Evolutionary conservation across 1,140 invertebrate genomes (phyloP), one percentile per base, ranked within the genome.

Genomic region (Hylaeus anthracinus): DNA sequence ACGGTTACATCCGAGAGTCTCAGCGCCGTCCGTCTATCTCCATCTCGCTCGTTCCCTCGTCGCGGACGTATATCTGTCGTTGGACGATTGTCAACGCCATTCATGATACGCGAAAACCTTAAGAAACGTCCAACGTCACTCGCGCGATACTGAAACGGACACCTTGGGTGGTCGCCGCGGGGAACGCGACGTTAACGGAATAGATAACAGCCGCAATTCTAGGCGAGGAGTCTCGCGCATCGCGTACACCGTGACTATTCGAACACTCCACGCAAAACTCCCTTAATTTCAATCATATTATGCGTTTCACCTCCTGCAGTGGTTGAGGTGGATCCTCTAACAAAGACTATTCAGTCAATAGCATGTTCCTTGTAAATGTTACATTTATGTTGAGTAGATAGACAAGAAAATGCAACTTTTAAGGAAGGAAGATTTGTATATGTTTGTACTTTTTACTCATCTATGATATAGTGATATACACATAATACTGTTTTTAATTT

Each of bases 51-150:
- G 9, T 55, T 60, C 75, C 41, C 56, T 48, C 69, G 60, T 41
- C 6, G 15, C 9, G 63, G 26, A 69, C 72, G 67, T 79, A 79
- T 83, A 81, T 83, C 72, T 81, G 80, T 85, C 71, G 72, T 37
- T 61, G 51, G 71, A 65, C 56, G 73, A 81, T 85, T 83, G 81
- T 77, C 83, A 85, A 83, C 69, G 74, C 53, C 43, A 66, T 75
- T 79, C 69, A 67, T 71, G 84, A 81, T 72, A 85, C 73, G 77
- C 61, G 74, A 71, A 77, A 81, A 74, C 71, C 78, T 81, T 81
- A 69, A 72, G 60, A 72, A 81, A 51, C 69, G 75, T 70, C 8
- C 39, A 14, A 12, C 14, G 61, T 64, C 43, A 9, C 58, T 12
- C 51, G 53, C 51, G 76, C 15, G 41, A 66, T 41, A 39, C 53